Conservation (phyloP, 37 sponge, comb jelly and placozoan genomes). For the Mnemiopsis leidyi region DNA sequence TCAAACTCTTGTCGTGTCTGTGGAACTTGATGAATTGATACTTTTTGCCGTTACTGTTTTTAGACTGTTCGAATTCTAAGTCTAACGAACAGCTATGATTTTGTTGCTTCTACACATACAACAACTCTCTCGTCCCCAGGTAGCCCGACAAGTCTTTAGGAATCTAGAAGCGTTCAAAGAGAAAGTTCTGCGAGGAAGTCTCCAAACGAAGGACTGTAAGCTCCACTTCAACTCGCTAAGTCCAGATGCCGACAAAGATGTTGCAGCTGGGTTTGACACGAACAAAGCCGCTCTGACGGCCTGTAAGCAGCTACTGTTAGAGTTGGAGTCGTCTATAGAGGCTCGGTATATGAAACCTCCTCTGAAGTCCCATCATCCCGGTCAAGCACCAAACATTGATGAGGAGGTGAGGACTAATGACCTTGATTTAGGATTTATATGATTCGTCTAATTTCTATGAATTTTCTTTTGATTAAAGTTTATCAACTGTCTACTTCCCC, state of each 20-base stretch:
- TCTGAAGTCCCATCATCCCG: conserved; percentile 66
- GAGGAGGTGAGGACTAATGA: background rate
- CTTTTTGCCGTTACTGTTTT: too few species aligned
- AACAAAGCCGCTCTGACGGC: conserved; percentile 7
- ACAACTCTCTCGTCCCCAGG: background rate
- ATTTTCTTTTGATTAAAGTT: too few species aligned
- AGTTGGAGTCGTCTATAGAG: conserved; percentile 71
- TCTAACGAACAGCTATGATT: too few species aligned
- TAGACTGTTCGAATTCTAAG: background rate
- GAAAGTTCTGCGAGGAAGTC: background rate
- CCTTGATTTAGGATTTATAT: background rate
- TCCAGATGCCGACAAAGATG: conserved; percentile 27
- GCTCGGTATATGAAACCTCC: conserved; percentile 84
- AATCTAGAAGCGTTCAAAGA: conserved; percentile 39
- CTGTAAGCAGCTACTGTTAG: conserved; percentile 68
- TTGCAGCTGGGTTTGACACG: background rate
- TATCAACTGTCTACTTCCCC: too few species aligned
- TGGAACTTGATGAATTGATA: too few species aligned
- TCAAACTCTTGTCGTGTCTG: too few species aligned
- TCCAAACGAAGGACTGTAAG: conserved; percentile 36
- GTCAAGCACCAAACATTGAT: background rate
- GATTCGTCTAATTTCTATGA: too few species aligned
- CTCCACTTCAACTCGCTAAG: conserved; percentile 64
- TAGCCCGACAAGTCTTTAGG: background rate
- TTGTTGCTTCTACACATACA: background rate